Percentiles rank a stretch among this genome's conserved stretches.
Conservation (phyloP, 2,113 vertebrate species). For the Fulmarus glacialis region DNA sequence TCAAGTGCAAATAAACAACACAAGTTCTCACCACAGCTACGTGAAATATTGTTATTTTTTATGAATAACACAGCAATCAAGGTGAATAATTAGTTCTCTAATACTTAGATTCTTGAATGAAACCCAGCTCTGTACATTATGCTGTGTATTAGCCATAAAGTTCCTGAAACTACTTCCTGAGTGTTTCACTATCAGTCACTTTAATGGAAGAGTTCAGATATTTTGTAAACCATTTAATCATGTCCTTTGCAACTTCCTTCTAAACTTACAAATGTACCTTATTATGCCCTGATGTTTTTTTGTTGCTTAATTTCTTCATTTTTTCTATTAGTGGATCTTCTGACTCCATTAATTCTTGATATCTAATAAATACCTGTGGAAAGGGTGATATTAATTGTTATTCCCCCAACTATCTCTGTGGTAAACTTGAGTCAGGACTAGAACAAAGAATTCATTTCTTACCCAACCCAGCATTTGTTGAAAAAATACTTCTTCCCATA, state of each 20-base stretch:
- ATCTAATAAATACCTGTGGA: not conserved
- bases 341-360: not conserved
- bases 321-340: not conserved
- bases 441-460: not conserved
- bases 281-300: not conserved
- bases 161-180: not conserved
- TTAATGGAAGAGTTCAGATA: not conserved
- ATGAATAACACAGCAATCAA: not conserved
- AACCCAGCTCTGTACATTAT: not conserved
- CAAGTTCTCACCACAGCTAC: not conserved
- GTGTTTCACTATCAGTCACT: not conserved
- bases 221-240: not conserved
- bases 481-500: not conserved
- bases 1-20: not conserved
- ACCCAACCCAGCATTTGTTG: accelerated
- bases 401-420: not conserved
- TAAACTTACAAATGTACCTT: not conserved
- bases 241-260: not conserved
- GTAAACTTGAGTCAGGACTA: not conserved
- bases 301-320: not conserved
- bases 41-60: not conserved
- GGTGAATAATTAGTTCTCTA: not conserved
- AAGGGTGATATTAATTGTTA: not conserved
- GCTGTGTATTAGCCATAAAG: not conserved
- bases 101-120: not conserved